Conservation (phyloP, 2,888 invertebrate genomes). For the Ceratothoa steindachneri region DNA sequence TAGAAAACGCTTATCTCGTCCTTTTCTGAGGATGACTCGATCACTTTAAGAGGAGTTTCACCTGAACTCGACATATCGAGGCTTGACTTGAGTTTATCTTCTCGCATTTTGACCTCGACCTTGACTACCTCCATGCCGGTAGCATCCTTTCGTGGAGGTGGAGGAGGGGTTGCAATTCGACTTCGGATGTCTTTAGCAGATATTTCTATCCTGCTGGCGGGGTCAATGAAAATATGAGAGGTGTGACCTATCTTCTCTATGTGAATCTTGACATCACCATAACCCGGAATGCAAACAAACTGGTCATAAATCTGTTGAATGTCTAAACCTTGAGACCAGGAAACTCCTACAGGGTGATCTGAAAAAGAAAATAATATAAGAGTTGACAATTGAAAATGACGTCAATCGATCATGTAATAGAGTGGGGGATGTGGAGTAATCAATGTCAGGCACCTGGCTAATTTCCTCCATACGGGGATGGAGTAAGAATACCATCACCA, state of each 20-base stretch:
- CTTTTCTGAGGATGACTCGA: neutral
- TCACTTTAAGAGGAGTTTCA: neutral
- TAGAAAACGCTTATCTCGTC: conserved; percentile 32
- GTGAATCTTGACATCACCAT: conserved; percentile 55
- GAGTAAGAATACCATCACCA: too few species aligned
- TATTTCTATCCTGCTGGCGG: conserved; percentile 67
- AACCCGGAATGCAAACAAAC: conserved; percentile 54
- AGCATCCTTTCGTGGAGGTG: conserved; percentile 24
- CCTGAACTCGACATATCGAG: neutral
- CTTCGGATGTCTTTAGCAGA: conserved; percentile 75
- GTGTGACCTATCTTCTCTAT: conserved; percentile 53
- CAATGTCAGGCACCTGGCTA: too few species aligned
- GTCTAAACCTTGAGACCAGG: conserved; percentile 45
- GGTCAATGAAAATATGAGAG: conserved; percentile 54
- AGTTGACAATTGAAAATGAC: too few species aligned
- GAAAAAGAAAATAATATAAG: neutral
- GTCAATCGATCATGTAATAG: too few species aligned
- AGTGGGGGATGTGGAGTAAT: too few species aligned
- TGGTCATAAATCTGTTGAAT: conserved; percentile 50
- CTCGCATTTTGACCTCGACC: conserved; percentile 5
- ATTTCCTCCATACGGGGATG: too few species aligned
- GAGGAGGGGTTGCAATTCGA: conserved; percentile 57
- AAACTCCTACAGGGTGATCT: neutral
- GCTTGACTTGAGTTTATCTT: neutral
- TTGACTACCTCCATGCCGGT: conserved; percentile 23